Conservation (phyloP, 1,140 invertebrate species). For the Lutraria rhynchaena region DNA sequence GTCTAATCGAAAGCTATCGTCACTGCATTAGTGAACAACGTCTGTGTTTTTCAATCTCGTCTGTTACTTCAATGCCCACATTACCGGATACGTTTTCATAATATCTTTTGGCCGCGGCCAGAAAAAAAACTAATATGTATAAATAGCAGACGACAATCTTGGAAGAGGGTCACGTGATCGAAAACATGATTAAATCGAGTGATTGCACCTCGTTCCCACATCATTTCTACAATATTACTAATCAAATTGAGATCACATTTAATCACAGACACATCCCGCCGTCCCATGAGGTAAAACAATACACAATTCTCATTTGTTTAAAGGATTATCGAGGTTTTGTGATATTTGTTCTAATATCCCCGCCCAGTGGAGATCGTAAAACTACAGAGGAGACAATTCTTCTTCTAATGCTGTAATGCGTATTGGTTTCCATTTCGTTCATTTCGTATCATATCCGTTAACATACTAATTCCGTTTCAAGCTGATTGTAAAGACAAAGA, state of each 20-base stretch:
- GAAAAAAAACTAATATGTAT: slow-evolving; percentile 21
- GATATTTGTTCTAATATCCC: not conserved
- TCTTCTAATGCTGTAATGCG: too few species aligned
- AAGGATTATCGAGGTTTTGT: slow-evolving; percentile 4
- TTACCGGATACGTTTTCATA: slow-evolving; percentile 7
- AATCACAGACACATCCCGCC: slow-evolving; percentile 40
- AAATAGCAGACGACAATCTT: slow-evolving; percentile 19
- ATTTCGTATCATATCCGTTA: too few species aligned
- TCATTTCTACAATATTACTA: slow-evolving; percentile 41
- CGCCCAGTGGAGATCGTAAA: too few species aligned
- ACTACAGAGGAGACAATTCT: too few species aligned
- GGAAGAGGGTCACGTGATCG: not conserved
- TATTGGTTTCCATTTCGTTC: too few species aligned
- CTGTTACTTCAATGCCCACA: slow-evolving; percentile 13
- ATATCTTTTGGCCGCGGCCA: not conserved
- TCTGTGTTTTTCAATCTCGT: slow-evolving; percentile 27
- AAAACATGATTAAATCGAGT: slow-evolving; percentile 43
- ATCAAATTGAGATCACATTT: slow-evolving; percentile 49
- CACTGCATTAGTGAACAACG: slow-evolving; percentile 14
- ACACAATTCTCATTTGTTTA: slow-evolving; percentile 44
- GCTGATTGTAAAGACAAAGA: too few species aligned
- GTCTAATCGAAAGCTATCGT: not conserved
- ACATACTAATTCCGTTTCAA: too few species aligned
- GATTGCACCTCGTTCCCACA: slow-evolving; percentile 34
- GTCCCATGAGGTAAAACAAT: slow-evolving; percentile 40